These are phyloP conservation scores for Xestia rhomboidea DNA, from an alignment of 2,888 invertebrate species.

Conservation along the genomic window DNA sequence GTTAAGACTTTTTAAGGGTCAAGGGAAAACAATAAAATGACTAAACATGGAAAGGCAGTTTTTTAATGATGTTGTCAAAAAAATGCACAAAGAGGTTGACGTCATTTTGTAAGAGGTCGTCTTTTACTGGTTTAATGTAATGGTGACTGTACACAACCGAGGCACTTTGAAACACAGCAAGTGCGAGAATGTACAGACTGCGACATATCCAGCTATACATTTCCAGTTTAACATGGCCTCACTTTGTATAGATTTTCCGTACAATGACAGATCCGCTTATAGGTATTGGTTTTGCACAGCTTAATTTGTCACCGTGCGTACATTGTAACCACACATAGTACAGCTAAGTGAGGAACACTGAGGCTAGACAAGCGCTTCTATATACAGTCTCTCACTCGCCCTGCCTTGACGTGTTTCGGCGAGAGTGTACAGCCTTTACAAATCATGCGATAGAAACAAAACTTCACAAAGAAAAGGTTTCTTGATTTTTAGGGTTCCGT, in stretches of 20 bases:
- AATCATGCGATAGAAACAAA: too few species aligned
- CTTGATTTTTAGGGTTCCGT: too few species aligned
- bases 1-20: conserved; percentile 28
- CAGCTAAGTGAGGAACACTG: not conserved
- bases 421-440: not conserved
- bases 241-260: too few species aligned
- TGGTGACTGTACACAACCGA: not conserved
- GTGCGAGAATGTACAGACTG: not conserved
- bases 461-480: too few species aligned
- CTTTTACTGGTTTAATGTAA: not conserved
- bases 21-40: conserved; percentile 42
- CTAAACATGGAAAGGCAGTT: conserved; percentile 12
- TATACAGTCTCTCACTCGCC: not conserved
- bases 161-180: too few species aligned
- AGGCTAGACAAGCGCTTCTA: not conserved
- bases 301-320: too few species aligned
- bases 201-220: too few species aligned
- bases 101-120: conserved; percentile 2
- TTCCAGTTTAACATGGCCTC: too few species aligned
- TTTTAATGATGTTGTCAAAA: conserved; percentile 6
- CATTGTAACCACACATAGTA: not conserved
- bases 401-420: not conserved
- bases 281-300: too few species aligned
- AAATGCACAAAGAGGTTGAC: conserved; percentile 46
- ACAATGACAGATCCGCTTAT: too few species aligned